Evolutionary conservation across 2,888 invertebrate genomes (phyloP).

Genomic region (Tipula unca): DNA sequence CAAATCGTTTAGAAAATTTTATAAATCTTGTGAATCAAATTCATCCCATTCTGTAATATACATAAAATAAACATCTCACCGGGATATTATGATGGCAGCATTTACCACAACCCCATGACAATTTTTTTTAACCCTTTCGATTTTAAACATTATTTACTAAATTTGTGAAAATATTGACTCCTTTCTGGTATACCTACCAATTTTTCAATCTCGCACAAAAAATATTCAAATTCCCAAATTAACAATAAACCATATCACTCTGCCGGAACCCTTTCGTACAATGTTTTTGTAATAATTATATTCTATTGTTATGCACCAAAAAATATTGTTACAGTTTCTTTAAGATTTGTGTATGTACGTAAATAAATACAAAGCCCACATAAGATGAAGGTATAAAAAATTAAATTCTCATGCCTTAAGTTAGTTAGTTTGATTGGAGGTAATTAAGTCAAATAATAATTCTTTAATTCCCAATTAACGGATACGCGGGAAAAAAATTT

Average conservation of each 20-base stretch:
- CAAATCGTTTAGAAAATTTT: too few species aligned
- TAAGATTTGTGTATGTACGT: background rate
- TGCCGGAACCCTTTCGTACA: background rate
- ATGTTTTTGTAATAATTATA: slow-evolving; percentile 2
- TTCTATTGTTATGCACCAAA: background rate
- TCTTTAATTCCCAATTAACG: background rate
- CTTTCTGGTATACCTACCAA: background rate
- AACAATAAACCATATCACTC: slow-evolving; percentile 8
- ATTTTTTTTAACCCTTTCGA: background rate
- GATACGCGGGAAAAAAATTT: background rate
- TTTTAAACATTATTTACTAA: background rate
- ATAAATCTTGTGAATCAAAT: too few species aligned
- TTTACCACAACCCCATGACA: background rate
- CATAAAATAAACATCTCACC: too few species aligned
- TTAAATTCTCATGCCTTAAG: background rate
- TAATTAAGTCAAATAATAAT: background rate
- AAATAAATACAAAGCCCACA: background rate
- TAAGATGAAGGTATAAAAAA: background rate
- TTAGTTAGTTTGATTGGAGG: background rate
- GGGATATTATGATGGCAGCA: background rate
- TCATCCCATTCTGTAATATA: too few species aligned
- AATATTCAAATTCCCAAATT: background rate
- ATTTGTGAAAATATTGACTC: background rate
- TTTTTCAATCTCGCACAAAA: background rate
- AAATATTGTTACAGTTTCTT: slow-evolving; percentile 8